Conservation (phyloP, 2,113 vertebrate species). For the Gopherus evgoodei region DNA sequence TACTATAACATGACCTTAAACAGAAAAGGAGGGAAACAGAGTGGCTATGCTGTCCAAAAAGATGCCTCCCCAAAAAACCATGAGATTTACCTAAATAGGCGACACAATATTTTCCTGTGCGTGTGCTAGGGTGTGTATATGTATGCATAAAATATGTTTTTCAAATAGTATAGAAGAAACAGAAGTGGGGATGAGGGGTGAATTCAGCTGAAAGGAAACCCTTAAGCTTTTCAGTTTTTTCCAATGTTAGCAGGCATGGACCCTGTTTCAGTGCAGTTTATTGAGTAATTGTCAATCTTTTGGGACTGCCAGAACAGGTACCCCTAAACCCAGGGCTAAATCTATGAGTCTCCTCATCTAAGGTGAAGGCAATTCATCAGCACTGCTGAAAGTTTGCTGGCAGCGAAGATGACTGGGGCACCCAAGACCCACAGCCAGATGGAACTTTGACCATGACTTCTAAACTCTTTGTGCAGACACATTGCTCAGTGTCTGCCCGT, state of each 20-base stretch:
- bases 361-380: too few species aligned
- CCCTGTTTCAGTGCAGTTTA: not conserved
- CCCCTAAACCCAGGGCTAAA: too few species aligned
- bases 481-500: too few species aligned
- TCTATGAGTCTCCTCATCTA: not conserved
- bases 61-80: too few species aligned
- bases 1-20: not conserved
- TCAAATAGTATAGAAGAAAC: not conserved
- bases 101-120: not conserved
- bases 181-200: not conserved
- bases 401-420: too few species aligned
- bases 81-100: not conserved
- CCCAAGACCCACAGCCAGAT: too few species aligned
- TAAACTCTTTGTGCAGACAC: too few species aligned
- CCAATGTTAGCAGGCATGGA: not conserved
- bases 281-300: accelerated
- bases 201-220: not conserved
- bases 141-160: not conserved
- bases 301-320: too few species aligned
- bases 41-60: too few species aligned
- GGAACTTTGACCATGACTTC: too few species aligned
- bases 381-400: too few species aligned
- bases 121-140: not conserved
- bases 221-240: accelerated
- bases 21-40: not conserved